phyloP scores from a whole-genome alignment of 2,797 vertebrate species.

The Adelosebastes latens region DNA sequence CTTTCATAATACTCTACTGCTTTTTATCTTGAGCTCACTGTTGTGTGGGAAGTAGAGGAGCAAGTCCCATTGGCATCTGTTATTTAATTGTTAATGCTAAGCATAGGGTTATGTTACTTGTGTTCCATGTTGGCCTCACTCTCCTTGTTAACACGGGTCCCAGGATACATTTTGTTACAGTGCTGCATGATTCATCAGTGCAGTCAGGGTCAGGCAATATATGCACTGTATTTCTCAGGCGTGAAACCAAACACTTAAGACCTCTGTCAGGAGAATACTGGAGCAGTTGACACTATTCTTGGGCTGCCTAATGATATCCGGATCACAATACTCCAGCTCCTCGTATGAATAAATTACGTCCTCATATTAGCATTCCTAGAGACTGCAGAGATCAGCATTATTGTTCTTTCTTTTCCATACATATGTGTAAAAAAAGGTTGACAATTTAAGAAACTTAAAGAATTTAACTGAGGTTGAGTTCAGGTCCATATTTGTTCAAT shows the following conservation, averaged over 20 bases:
- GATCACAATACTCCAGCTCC: conserved; percentile 28
- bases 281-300: conserved; percentile 68
- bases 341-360: conserved; percentile 44
- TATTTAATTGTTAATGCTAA: conserved; percentile 86
- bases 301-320: conserved; percentile 49
- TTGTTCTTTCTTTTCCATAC: not conserved
- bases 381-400: not conserved
- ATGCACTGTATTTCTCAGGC: conserved; percentile 71
- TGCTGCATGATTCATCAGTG: conserved; percentile 79
- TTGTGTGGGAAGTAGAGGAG: conserved; percentile 64
- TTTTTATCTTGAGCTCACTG: conserved; percentile 49
- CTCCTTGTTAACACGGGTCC: conserved; percentile 84
- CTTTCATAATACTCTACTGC: conserved; percentile 29
- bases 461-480: not conserved
- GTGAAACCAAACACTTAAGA: conserved; percentile 80
- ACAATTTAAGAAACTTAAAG: not conserved
- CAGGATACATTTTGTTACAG: conserved; percentile 74
- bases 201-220: conserved; percentile 79
- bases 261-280: conserved; percentile 67
- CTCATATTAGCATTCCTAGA: conserved; percentile 9
- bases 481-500: not conserved
- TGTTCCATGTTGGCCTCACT: conserved; percentile 75
- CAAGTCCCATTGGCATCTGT: conserved; percentile 73
- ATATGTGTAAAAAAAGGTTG: not conserved
- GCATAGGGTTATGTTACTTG: conserved; percentile 81